Evolutionary conservation across 2,888 invertebrate genomes (phyloP), one percentile per base, ranked within the genome.

Genomic region (Pyrgus malvae): DNA sequence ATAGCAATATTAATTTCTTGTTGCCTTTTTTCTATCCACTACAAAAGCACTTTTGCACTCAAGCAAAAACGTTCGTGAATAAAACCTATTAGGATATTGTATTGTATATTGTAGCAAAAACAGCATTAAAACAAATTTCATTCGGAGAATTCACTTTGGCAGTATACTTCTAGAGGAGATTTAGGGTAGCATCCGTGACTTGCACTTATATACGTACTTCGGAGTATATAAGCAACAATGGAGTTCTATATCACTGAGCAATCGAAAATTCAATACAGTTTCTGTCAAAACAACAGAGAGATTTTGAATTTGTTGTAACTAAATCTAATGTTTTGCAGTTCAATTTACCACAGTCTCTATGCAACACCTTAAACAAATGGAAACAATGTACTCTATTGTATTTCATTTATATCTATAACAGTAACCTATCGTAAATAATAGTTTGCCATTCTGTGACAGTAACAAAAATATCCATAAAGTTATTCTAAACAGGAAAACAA

Each of bases 201-300:
- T 54, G 53, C 45, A 40, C 45, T 54, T 40, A 54, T 40, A 40
- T 38, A 46, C n/a, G 31, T 46, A 33, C 44, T 54, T 23, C 45
- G 31, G 33, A 40, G 45, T 45, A 53, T 38, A 45, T 38, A 53
- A 40, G 51, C 41, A 56, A 57, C 51, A 59, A 58, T 51, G 46
- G 16, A 16, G 38, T 35, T 55, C 49, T 57, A 56, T 57, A 56
- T 60, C 58, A 58, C 54, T 51, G 37, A 31, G 33, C 46, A 57
- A 44, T 61, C 59, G 55, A 27, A 44, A 41, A 41, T 56, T 57
- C 55, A 45, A 48, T 19, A 25, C 45, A 56, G 55, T 61, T 31
- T 25, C 25, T 33, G 17, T 41, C 23, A 42, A 27, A 16, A 4
- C 2, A 7, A 16, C 5, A 8, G 17, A 33, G 2, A 33, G 17